Base-by-base conservation (phyloP, 2,888 invertebrate genomes). In the Aelia acuminata region DNA sequence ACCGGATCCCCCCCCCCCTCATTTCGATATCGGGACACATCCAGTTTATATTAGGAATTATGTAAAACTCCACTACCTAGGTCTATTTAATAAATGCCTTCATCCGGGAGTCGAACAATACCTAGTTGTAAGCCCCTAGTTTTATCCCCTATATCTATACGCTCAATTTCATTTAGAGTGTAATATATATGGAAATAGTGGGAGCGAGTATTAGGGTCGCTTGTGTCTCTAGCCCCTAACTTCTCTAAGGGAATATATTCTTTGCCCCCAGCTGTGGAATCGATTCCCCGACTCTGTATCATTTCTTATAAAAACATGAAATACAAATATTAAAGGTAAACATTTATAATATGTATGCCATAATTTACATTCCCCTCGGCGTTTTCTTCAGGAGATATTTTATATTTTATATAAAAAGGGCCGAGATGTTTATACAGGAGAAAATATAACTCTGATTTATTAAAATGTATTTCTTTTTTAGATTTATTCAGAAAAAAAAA, bases 161-260 rank as follows among this genome's bases (percentile, higher is more conserved):
- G 87, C 63, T 87, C 63, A 87, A 70, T 63, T 87, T 87, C 87
- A 87, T 87, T 87, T 87, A 87, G 87, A 63, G 57, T 70, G 87
- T 87, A 87, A 87, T 87, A 87, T 87, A 87, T 87, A 87, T 87
- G 87, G 87, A 87, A 87, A 87, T 87, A 57, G 47, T 22, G 15
- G 35, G 47, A 50, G 43, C 39, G 70, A 87, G 63, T 43, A 70
- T 63, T 87, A 57, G 39, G 39, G 47, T 63, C 80, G 80, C 80
- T 80, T 39, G 80, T 80, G 80, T 80, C 80, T 80, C 80, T 80
- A 80, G 80, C 22, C 80, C n/a, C 80, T 80, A 80, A 80, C 80
- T 80, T 80, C 80, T 39, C 22, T 47, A 80, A 80, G 80, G 80
- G 80, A 80, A 80, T 80, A 80, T 80, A 80, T 80, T 80, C 80